Evolutionary conservation across 2,113 vertebrate species (phyloP).

Genomic region (Paralichthys olivaceus): DNA sequence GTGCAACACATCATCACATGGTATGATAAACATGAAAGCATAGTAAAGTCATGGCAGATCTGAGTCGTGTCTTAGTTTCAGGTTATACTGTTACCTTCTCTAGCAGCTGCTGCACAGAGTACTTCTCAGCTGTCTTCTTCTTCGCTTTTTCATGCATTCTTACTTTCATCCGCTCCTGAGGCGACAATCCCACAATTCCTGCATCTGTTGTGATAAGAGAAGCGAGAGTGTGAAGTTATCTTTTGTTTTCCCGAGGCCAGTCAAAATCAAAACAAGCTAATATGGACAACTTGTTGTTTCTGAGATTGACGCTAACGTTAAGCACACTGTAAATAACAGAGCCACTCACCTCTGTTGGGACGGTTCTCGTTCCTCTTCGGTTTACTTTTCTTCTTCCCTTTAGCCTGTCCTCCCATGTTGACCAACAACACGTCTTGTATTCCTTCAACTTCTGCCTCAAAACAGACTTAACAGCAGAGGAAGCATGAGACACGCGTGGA

Average conservation of each 20-base stretch:
- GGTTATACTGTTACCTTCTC: slow-evolving; percentile 78
- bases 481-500: slow-evolving; percentile 51
- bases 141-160: slow-evolving; percentile 84
- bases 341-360: slow-evolving; percentile 67
- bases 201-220: slow-evolving; percentile 36
- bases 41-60: not conserved
- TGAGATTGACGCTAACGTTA: not conserved
- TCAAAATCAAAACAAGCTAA: not conserved
- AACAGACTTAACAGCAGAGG: not conserved
- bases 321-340: slow-evolving; percentile 1
- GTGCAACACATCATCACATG: slow-evolving; percentile 31
- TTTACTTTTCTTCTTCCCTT: slow-evolving; percentile 83
- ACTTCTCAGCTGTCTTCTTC: slow-evolving; percentile 85
- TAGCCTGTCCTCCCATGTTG: slow-evolving; percentile 84
- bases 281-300: not conserved
- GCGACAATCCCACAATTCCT: slow-evolving; percentile 71
- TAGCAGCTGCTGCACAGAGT: slow-evolving; percentile 80
- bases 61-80: not conserved
- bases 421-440: not conserved
- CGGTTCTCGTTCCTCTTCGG: slow-evolving; percentile 76
- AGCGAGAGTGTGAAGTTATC: not conserved
- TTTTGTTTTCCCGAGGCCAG: not conserved
- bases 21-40: not conserved
- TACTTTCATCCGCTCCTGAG: slow-evolving; percentile 83
- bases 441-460: not conserved